phyloP scores from a whole-genome alignment of 2,113 vertebrate species.

The Penelope pileata region DNA sequence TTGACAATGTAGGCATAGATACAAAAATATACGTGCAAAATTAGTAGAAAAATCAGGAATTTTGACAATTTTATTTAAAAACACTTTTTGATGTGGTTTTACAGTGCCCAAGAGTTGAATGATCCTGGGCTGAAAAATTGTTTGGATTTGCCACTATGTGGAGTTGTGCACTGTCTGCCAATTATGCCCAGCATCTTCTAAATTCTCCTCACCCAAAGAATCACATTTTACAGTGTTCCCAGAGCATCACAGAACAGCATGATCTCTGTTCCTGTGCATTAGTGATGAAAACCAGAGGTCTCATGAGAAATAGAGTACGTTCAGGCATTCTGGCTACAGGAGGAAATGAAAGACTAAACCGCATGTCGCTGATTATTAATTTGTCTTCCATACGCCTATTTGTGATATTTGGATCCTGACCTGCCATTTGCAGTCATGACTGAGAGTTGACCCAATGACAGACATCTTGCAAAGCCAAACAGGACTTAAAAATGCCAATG shows the following conservation, averaged over 20 bases:
- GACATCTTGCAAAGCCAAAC: neutral
- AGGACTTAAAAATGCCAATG: neutral
- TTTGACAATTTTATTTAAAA: neutral
- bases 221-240: neutral
- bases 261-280: neutral
- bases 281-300: neutral
- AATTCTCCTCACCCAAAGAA: neutral
- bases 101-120: neutral
- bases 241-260: neutral
- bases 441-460: neutral
- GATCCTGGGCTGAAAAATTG: neutral
- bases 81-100: neutral
- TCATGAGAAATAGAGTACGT: neutral
- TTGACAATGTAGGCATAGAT: neutral
- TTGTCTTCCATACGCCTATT: neutral
- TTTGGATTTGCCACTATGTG: neutral
- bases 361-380: neutral
- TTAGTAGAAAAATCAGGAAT: neutral
- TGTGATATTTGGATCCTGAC: neutral
- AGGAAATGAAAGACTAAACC: neutral
- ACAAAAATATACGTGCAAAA: neutral
- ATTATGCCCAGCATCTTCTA: neutral
- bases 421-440: neutral
- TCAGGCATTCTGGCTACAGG: neutral
- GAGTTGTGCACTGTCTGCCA: accelerated